These are phyloP conservation scores for Hyles lineata DNA, from an alignment of 2,888 invertebrate genomes.

Conservation along the genomic window DNA sequence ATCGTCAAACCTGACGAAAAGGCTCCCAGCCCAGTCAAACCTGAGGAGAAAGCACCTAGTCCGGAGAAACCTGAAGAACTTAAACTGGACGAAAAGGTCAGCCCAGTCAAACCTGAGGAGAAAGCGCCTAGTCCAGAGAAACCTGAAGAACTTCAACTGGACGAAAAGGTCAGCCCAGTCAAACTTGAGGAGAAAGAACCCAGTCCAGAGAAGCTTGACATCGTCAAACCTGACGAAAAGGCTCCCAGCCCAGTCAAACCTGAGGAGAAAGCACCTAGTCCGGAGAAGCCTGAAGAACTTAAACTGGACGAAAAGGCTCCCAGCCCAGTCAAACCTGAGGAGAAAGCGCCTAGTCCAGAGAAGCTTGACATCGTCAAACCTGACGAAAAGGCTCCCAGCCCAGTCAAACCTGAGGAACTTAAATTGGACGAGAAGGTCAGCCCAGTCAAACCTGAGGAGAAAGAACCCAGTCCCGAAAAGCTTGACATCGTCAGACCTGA, in stretches of 20 bases:
- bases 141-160: no score
- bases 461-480: no score
- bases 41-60: background rate
- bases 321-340: constrained; percentile 20
- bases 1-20: constrained; percentile 7
- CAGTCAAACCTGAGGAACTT: constrained; percentile 22
- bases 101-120: background rate
- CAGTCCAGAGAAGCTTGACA: background rate
- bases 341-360: constrained; percentile 27
- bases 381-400: constrained; percentile 28
- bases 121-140: background rate
- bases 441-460: no score
- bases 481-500: no score
- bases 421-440: no score
- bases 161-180: background rate
- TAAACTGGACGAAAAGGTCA: background rate
- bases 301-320: background rate
- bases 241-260: background rate
- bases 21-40: constrained; percentile 2
- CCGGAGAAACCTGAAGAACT: background rate
- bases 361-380: constrained; percentile 25
- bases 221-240: background rate
- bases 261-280: background rate
- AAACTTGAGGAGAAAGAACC: background rate
- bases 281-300: background rate